Evolutionary conservation across 35 echinoderm and acorn worm species (phyloP), one percentile per base, ranked within the genome.

Genomic region (Stichopus chloronotus): DNA sequence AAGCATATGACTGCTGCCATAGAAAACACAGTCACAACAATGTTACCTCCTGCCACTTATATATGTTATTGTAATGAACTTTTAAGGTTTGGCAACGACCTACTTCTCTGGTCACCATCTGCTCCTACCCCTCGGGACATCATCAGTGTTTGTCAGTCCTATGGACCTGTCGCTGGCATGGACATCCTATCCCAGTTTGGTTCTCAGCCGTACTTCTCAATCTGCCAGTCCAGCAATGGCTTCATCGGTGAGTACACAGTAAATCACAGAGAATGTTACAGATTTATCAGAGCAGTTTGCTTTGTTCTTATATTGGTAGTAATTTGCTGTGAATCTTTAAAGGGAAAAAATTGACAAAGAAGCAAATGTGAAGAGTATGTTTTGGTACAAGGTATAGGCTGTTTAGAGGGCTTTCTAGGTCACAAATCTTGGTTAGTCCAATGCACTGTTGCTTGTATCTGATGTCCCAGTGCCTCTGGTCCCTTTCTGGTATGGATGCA

Each of bases 51-150:
- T 43, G 30, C 30, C 30, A 1, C 30, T 43, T 43, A n/a, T 43
- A 43, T 43, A 43, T 71, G 65, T 71, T n/a, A n/a, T n/a, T n/a
- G n/a, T n/a, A n/a, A 43, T 43, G 30, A 43, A 72, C 55, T n/a
- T 24, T 63, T 2, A 78, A 99, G 97, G 86, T 99, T 99, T 85
- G 93, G 91, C 59, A 96, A 96, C 92, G 97, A 99, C 68, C 55
- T 99, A 83, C 59, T 99, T 2, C 95, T 99, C 17, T 99, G 97
- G 95, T 71, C 94, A 57, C 97, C 97, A 24, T 88, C 97, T 53
- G 97, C 97, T 13, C 97, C 97, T 11, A 96, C 97, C 16, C 97
- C 97, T 20, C 69, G 69, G 17, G 94, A 96, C 57, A 92, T 90
- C 52, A 57, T 90, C 52, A 92, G 94, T 9, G 92, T 91, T 14